Percentiles rank a stretch among this genome's conserved stretches.
Conservation (phyloP, 2,113 vertebrate genomes). For the Lonchura striata region DNA sequence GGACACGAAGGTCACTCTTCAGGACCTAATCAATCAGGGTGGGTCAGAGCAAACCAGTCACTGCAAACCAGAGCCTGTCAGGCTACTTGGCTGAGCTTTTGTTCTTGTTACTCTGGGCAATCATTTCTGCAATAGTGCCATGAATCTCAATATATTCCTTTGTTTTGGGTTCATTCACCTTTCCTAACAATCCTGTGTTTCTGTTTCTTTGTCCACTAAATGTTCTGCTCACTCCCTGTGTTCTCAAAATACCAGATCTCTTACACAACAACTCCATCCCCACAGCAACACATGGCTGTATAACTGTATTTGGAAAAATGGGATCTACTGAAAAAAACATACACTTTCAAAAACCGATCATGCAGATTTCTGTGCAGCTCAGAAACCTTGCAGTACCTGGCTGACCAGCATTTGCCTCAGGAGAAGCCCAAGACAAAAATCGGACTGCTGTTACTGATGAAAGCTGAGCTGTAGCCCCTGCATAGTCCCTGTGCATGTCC, state of each 20-base stretch:
- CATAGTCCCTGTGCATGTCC: not conserved
- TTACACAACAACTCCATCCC: not conserved
- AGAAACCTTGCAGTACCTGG: not conserved
- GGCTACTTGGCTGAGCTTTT: not conserved
- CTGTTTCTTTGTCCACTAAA: not conserved
- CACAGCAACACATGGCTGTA: not conserved
- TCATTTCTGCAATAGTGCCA: not conserved
- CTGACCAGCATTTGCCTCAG: not conserved
- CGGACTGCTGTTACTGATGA: not conserved
- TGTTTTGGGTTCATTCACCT: not conserved
- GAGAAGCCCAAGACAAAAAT: not conserved
- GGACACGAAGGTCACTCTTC: not conserved
- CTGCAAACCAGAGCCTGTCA: not conserved
- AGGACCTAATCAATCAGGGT: not conserved
- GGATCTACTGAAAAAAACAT: not conserved
- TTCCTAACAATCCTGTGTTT: not conserved
- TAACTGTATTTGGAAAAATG: not conserved
- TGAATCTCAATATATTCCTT: not conserved
- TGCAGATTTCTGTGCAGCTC: not conserved
- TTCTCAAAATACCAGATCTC: not conserved
- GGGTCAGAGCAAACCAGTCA: not conserved
- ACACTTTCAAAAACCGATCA: not conserved
- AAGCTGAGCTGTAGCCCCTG: not conserved
- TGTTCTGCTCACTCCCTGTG: not conserved
- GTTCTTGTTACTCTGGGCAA: not conserved